Evolutionary conservation across 2,113 vertebrate genomes (phyloP).

Genomic region (Burhinus bistriatus): DNA sequence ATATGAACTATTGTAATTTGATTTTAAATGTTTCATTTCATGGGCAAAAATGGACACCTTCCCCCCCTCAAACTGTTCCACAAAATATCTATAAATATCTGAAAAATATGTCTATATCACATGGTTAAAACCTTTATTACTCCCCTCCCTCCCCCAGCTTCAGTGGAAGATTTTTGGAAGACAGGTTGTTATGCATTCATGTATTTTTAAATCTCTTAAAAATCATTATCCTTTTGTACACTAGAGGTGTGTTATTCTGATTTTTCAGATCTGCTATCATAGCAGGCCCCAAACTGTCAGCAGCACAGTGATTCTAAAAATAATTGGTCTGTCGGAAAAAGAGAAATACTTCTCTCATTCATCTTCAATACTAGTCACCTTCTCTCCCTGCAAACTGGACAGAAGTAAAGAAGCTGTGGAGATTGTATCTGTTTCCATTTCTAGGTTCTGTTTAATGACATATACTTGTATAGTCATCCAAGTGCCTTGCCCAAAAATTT

Average conservation of each 20-base stretch:
- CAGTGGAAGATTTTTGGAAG: neutral
- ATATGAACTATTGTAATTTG: neutral
- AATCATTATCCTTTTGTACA: neutral
- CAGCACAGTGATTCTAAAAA: neutral
- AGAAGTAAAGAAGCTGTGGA: neutral
- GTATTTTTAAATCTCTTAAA: neutral
- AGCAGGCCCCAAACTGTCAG: neutral
- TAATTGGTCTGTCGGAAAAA: neutral
- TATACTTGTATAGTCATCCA: neutral
- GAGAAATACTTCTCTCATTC: neutral
- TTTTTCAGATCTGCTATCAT: neutral
- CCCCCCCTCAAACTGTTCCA: neutral
- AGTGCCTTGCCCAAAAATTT: neutral
- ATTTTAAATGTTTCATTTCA: neutral
- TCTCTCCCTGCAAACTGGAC: neutral
- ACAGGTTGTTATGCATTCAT: neutral
- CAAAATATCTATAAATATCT: neutral
- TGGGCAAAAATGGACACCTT: neutral
- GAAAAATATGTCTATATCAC: neutral
- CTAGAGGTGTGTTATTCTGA: neutral
- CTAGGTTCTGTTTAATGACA: neutral
- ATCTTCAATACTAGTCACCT: neutral
- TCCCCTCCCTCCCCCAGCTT: neutral
- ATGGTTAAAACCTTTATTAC: neutral
- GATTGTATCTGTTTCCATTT: neutral